Percentiles rank a stretch among this genome's conserved stretches.
phyloP scores from a whole-genome alignment of 2,888 invertebrate genomes.

The Tiliacea aurago region DNA sequence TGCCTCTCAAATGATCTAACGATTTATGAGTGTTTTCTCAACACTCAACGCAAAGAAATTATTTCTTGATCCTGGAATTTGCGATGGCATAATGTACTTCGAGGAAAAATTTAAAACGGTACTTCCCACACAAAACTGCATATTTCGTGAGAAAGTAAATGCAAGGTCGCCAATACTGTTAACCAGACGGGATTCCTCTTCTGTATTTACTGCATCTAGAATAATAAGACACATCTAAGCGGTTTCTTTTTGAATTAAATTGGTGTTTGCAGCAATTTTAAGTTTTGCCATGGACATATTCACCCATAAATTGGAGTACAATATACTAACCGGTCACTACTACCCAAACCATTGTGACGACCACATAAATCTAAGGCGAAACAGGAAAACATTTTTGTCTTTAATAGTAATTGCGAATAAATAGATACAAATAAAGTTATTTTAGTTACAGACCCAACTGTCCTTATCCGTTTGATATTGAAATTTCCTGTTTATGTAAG shows the following conservation, averaged over 20 bases:
- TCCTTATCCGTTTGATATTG: constrained; percentile 65
- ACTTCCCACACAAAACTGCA: constrained; percentile 26
- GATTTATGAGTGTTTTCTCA: no score
- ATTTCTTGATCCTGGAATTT: constrained; percentile 11
- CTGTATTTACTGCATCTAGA: neutral
- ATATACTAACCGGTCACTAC: neutral
- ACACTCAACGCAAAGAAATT: no score
- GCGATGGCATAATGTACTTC: constrained; percentile 26
- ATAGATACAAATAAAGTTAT: constrained; percentile 53
- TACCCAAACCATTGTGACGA: constrained; percentile 13
- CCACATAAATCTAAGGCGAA: constrained; percentile 22
- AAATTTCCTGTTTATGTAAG: constrained; percentile 73
- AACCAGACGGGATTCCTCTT: constrained; percentile 2
- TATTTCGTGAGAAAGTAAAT: constrained; percentile 54
- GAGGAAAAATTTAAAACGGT: constrained; percentile 23
- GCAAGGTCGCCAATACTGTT: constrained; percentile 43
- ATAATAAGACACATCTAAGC: neutral
- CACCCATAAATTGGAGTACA: neutral
- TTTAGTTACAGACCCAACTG: constrained; percentile 45
- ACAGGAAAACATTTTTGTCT: constrained; percentile 62
- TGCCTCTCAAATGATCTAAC: neutral
- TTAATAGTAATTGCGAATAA: constrained; percentile 49
- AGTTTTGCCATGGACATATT: neutral
- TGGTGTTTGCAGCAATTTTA: neutral
- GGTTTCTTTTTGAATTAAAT: neutral